Evolutionary conservation across 2,113 vertebrate species (phyloP).

Genomic region (Antigone vipio): DNA sequence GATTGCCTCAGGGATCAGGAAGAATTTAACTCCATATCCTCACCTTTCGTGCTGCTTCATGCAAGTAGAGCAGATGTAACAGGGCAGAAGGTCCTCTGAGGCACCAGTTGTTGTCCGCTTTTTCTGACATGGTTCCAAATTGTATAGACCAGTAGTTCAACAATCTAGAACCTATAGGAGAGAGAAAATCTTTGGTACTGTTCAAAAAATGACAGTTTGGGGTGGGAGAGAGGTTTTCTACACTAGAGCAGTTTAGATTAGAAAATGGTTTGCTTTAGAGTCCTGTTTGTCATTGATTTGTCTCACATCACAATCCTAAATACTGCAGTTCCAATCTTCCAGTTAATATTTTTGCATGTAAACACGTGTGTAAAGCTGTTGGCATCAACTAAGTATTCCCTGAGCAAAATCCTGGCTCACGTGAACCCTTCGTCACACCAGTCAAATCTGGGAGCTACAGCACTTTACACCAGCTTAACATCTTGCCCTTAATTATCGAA

Average conservation of each 20-base stretch:
- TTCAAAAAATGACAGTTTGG: background rate
- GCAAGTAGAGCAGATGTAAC: background rate
- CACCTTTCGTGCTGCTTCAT: background rate
- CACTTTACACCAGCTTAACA: background rate
- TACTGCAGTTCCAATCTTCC: background rate
- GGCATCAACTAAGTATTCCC: background rate
- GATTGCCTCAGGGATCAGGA: constrained; percentile 26
- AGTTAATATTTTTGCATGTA: background rate
- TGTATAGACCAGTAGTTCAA: background rate
- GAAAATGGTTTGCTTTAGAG: background rate
- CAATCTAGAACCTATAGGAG: background rate
- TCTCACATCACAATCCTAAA: background rate
- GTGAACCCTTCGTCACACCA: background rate
- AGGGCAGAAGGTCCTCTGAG: background rate
- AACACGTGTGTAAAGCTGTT: background rate
- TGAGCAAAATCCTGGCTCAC: background rate
- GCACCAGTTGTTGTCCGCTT: background rate
- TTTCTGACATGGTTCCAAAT: background rate
- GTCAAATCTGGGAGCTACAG: background rate
- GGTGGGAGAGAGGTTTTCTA: background rate
- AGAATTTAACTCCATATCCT: background rate
- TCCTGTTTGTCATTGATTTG: background rate
- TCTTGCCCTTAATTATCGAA: background rate
- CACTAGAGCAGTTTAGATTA: background rate
- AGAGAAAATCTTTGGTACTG: background rate